These are phyloP conservation scores for Fistularia commersonii DNA, from an alignment of 2,797 vertebrate species.

Conservation along the genomic window DNA sequence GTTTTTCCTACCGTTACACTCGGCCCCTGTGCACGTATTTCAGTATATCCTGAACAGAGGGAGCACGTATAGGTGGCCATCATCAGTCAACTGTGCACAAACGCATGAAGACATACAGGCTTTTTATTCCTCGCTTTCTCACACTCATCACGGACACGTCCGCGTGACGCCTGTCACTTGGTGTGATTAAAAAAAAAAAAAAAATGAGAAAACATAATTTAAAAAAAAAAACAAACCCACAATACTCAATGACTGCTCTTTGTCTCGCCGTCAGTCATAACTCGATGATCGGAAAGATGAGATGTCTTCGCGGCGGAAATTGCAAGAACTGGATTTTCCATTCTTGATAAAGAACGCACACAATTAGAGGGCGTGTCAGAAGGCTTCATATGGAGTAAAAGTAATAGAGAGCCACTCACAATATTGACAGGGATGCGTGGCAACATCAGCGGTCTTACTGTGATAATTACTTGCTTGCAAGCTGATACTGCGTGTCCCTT, in stretches of 20 bases:
- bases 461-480: slow-evolving; percentile 41
- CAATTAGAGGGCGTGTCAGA: slow-evolving; percentile 57
- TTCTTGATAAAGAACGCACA: slow-evolving; percentile 60
- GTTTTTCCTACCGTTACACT: slow-evolving; percentile 39
- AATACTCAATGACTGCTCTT: slow-evolving; percentile 60
- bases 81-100: not conserved
- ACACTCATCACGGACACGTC: slow-evolving; percentile 33
- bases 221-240: slow-evolving; percentile 60
- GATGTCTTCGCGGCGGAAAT: slow-evolving; percentile 66
- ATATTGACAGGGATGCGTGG: slow-evolving; percentile 42
- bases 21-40: slow-evolving; percentile 6
- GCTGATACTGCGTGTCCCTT: slow-evolving; percentile 19
- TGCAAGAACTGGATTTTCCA: slow-evolving; percentile 56
- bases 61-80: not conserved
- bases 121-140: slow-evolving; percentile 12
- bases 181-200: slow-evolving; percentile 62
- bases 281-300: slow-evolving; percentile 65
- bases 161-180: slow-evolving; percentile 53
- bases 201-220: no score
- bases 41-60: not conserved
- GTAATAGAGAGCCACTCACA: slow-evolving; percentile 36
- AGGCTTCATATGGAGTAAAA: slow-evolving; percentile 42
- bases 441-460: slow-evolving; percentile 34
- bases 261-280: slow-evolving; percentile 73
- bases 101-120: slow-evolving; percentile 17